Percentiles rank a stretch among this genome's conserved stretches.
These are phyloP conservation scores for Drosophila lacicola DNA, from an alignment of 2,888 invertebrate genomes.

Conservation along the genomic window DNA sequence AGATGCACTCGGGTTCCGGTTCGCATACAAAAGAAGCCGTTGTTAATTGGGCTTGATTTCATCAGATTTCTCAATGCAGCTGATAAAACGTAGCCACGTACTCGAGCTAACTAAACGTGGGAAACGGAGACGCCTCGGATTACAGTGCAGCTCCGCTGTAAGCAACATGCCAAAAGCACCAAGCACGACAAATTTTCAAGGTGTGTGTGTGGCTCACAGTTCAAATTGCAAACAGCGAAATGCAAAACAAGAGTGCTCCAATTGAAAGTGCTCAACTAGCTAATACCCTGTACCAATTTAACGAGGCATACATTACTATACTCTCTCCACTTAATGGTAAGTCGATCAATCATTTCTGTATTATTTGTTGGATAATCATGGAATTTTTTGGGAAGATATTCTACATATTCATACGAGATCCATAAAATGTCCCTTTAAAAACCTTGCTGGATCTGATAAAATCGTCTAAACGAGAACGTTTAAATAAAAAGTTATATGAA, in stretches of 20 bases:
- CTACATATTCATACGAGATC: too few species aligned
- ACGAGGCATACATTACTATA: background rate
- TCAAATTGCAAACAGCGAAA: slow-evolving; percentile 59
- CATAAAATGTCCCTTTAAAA: too few species aligned
- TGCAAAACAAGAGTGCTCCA: slow-evolving; percentile 4
- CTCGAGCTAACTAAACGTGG: slow-evolving; percentile 50
- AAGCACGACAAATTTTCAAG: slow-evolving; percentile 62
- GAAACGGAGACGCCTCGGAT: slow-evolving; percentile 77
- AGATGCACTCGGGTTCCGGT: slow-evolving; percentile 35
- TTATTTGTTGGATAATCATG: too few species aligned
- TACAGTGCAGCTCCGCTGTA: slow-evolving; percentile 37
- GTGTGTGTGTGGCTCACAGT: slow-evolving; percentile 54
- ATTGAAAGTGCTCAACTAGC: background rate
- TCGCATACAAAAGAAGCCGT: slow-evolving; percentile 19
- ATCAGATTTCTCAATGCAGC: slow-evolving; percentile 51
- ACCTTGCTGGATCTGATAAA: too few species aligned
- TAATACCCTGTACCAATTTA: background rate
- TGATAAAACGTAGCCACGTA: slow-evolving; percentile 38
- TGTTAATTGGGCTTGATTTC: slow-evolving; percentile 53
- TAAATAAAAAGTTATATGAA: too few species aligned
- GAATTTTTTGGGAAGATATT: too few species aligned
- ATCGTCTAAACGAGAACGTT: too few species aligned
- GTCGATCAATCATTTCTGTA: too few species aligned
- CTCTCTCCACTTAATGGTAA: too few species aligned
- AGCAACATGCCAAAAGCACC: slow-evolving; percentile 54